Evolutionary conservation across 2,797 vertebrate species (phyloP).

Genomic region (Leptodactylus fallax): DNA sequence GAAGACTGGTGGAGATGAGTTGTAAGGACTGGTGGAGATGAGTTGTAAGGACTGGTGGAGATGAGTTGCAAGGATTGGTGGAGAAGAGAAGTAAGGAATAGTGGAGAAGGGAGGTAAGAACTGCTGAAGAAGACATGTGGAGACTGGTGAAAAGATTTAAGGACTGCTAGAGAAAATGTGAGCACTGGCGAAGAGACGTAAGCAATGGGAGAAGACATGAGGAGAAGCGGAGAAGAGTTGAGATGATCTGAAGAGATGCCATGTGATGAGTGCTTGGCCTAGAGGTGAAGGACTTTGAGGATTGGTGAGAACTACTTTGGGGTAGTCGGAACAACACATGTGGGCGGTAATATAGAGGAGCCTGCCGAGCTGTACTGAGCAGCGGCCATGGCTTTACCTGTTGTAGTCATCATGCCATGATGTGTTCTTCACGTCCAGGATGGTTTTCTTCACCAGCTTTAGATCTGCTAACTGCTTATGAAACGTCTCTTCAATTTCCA

Average conservation of each 20-base stretch:
- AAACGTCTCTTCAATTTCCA: conserved; percentile 81
- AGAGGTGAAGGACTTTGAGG: too few relatives aligned
- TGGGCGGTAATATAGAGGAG: neutral
- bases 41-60: neutral
- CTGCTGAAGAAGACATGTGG: neutral
- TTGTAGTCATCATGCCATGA: conserved; percentile 82
- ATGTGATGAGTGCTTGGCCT: too few relatives aligned
- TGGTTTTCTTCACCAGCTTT: conserved; percentile 70
- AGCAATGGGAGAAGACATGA: too few relatives aligned
- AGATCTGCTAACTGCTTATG: conserved; percentile 76
- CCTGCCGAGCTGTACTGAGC: too few relatives aligned
- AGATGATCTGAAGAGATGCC: too few relatives aligned
- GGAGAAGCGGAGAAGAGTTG: too few relatives aligned
- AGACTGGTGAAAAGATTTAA: neutral
- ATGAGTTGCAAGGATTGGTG: neutral
- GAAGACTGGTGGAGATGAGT: neutral
- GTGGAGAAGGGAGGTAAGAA: neutral
- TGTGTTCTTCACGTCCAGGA: conserved; percentile 81
- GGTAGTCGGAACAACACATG: neutral
- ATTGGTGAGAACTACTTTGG: too few relatives aligned
- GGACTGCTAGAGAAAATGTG: too few relatives aligned
- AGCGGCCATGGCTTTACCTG: conserved; percentile 67
- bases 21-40: neutral
- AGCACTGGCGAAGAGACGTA: too few relatives aligned
- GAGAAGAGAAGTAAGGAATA: neutral